phyloP scores from a whole-genome alignment of 2,113 vertebrate species.

The human (Homo sapiens) region GRCh38 chr5:74309001-74309500 shows the following conservation, averaged over 20 bases:
- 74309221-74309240: background rate
- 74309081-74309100: background rate
- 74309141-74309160: background rate
- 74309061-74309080: background rate
- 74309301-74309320: background rate
- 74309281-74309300: background rate
- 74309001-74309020: background rate
- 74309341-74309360: background rate
- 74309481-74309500: background rate
- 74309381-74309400: background rate
- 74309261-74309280: background rate
- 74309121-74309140: background rate
- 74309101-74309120: background rate
- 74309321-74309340: background rate
- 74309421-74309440: background rate
- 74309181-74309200: background rate
- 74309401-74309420: background rate
- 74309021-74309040: background rate
- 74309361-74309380: background rate
- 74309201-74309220: background rate
- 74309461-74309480: background rate
- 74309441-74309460: background rate
- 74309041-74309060: background rate
- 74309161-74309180: background rate
- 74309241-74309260: background rate